Evolutionary conservation across 2,113 vertebrate species (phyloP).

Genomic region (Varanus komodoensis): DNA sequence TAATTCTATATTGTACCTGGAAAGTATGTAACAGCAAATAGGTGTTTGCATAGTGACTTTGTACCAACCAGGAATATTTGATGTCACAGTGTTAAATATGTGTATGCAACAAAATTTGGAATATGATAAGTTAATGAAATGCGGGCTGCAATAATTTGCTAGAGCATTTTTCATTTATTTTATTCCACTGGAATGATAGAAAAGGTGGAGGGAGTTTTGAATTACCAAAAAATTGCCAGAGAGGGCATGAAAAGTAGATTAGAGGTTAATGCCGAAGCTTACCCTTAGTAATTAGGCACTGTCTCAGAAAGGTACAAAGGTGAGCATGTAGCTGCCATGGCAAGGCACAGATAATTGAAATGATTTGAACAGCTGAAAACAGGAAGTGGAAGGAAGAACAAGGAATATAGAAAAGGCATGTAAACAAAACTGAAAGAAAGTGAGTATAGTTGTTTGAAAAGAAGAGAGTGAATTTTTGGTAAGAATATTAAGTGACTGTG

Average conservation of each 20-base stretch:
- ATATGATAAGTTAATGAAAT: not conserved
- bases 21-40: not conserved
- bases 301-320: slow-evolving; percentile 59
- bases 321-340: not conserved
- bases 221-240: slow-evolving; percentile 53
- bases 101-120: not conserved
- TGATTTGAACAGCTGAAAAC: slow-evolving; percentile 59
- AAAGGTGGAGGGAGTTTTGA: slow-evolving; percentile 38
- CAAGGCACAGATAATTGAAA: slow-evolving; percentile 25
- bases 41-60: not conserved
- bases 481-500: slow-evolving; percentile 30
- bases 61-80: not conserved
- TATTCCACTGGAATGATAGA: not conserved
- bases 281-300: slow-evolving; percentile 54
- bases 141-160: not conserved
- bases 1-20: not conserved
- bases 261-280: slow-evolving; percentile 48
- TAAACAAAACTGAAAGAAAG: slow-evolving; percentile 33
- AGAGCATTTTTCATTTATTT: not conserved
- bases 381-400: slow-evolving; percentile 30
- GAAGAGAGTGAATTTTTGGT: slow-evolving; percentile 31
- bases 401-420: slow-evolving; percentile 36
- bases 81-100: not conserved
- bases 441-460: slow-evolving; percentile 16
- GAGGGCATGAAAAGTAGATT: slow-evolving; percentile 41